phyloP scores from a whole-genome alignment of 2,113 vertebrate species.

The Probosciger aterrimus region DNA sequence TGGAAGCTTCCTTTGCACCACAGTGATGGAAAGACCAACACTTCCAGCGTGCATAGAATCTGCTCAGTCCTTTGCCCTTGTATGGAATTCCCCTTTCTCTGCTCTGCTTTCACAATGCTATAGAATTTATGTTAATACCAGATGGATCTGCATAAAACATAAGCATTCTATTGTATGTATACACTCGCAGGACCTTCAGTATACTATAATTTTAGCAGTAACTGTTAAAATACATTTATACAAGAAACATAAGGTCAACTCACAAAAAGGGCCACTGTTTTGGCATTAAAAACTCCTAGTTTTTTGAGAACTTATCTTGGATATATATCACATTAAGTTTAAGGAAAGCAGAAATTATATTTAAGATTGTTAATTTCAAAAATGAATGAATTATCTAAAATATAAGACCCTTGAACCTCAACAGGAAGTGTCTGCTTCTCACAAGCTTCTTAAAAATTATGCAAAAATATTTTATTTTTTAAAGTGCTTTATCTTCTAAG shows the following conservation, averaged over 20 bases:
- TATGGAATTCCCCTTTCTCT: background rate
- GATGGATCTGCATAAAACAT: background rate
- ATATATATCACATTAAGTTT: background rate
- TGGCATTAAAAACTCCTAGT: background rate
- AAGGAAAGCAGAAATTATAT: background rate
- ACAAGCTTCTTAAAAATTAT: background rate
- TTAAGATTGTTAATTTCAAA: background rate
- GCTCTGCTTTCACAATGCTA: background rate
- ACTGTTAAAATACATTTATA: background rate
- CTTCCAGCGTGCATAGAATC: background rate
- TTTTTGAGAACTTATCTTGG: background rate
- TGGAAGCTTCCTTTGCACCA: background rate
- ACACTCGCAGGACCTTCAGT: background rate
- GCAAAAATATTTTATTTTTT: background rate
- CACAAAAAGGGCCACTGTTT: background rate
- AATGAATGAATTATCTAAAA: background rate
- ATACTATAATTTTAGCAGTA: background rate
- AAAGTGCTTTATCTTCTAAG: background rate
- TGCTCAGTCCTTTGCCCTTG: background rate
- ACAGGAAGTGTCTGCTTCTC: background rate
- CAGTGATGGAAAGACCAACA: background rate
- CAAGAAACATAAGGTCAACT: background rate
- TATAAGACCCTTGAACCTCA: background rate
- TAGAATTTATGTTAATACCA: background rate
- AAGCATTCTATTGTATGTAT: background rate